Base-by-base conservation (phyloP, 1,140 invertebrate species). In the Venturia canescens region DNA sequence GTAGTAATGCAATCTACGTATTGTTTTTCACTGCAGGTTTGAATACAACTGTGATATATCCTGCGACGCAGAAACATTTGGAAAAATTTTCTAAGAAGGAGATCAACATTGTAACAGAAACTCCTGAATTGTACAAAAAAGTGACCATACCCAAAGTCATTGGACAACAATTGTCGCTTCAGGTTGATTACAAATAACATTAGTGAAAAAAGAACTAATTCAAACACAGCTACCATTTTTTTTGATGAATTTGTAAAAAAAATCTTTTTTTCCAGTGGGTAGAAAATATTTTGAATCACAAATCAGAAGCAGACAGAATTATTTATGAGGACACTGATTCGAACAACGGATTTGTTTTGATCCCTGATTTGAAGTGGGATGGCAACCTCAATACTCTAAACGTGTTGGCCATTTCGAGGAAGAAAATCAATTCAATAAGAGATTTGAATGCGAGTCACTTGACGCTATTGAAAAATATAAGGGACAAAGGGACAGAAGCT, bases 351-450 rank as follows among this genome's bases (percentile, higher is more conserved):
- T 99, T 99, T 91, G 93, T 99, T 27, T 89, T 99, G 3, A 80
- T 98, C 2, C 97, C 97, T 0, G 98, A 99, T 92, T 92, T 99
- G 69, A 99, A 99, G 91, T 99, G 98, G 98, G 96, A 98, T 91
- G 95, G 96, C 27, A 91, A 95, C 67, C 88, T 94, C 5, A 95
- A 97, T 80, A 95, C 95, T 31, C 90, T 99, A 0, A 98, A 99
- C 88, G 89, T 98, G 6, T 91, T 98, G 71, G 98, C 96, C 3
- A 95, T 99, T 79, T 93, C 96, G 2, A 94, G 95, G 84, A 93
- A 94, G 85, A 94, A 92, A 85, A 94, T 99, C 1, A 95, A 94
- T 89, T 98, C 97, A 0, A 84, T 99, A 7, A 92, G 98, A 82
- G 97, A 98, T 90, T 93, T 99, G 23, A 95, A 93, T 76, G 91